phyloP scores from a whole-genome alignment of 2,797 vertebrate genomes.

The Poliocrania exsul region DNA sequence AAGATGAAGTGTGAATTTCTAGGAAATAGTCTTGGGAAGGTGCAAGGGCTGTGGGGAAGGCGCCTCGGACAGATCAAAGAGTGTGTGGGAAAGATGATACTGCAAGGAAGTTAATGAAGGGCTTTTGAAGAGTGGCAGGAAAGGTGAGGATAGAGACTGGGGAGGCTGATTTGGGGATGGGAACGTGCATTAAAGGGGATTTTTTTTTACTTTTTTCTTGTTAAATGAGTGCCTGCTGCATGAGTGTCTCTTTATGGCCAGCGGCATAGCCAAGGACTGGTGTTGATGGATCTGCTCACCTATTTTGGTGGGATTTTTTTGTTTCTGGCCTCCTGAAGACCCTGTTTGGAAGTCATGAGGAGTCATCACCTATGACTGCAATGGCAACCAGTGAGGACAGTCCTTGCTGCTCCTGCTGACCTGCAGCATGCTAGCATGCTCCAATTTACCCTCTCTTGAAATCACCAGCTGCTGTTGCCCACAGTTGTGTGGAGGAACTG shows the following conservation, averaged over 20 bases:
- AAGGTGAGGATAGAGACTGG: neutral
- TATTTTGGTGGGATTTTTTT: neutral
- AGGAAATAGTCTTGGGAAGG: slow-evolving; percentile 2
- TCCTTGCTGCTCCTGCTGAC: neutral
- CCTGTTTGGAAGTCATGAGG: neutral
- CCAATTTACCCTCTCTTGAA: neutral
- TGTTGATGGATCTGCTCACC: neutral
- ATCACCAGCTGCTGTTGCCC: neutral
- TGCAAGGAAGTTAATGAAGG: neutral
- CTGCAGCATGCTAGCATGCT: neutral
- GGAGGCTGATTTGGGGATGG: neutral
- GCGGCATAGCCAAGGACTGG: neutral
- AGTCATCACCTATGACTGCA: neutral
- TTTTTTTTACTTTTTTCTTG: neutral
- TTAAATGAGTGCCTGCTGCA: neutral
- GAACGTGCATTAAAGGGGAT: neutral
- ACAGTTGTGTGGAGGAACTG: neutral
- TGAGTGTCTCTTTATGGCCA: neutral
- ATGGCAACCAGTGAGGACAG: neutral
- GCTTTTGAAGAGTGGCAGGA: neutral
- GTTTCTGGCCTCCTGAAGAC: neutral
- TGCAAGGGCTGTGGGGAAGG: neutral
- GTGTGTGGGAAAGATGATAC: neutral
- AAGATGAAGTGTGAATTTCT: neutral
- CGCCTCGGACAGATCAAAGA: slow-evolving; percentile 2